Base-by-base conservation (phyloP, 1,140 invertebrate genomes). In the Neotoxoptera formosana region DNA sequence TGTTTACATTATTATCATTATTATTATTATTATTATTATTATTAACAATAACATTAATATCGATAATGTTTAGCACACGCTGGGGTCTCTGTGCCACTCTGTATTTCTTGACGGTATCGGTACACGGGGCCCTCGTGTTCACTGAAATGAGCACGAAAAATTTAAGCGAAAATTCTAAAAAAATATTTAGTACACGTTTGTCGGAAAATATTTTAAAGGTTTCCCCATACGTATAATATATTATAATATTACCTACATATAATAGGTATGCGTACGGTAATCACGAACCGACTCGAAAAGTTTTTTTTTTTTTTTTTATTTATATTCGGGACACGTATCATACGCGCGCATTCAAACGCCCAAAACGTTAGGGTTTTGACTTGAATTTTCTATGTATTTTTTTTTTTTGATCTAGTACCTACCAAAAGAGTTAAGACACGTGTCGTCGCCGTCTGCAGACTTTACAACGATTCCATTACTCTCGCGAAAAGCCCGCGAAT, bases 91-190 rank as follows among this genome's bases (percentile, higher is more conserved):
- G 41, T 89, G 53, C 9, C 48, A n/a, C n/a, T 89, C 9, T 25
- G 88, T 56, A 36, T 17, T 53, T 36, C 20, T 11, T 25, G 45
- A 51, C 34, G 51, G 88, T n/a, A n/a, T 36, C 48, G 23, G 47
- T 89, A 89, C n/a, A 21, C 34, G 21, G 21, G 48, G 7, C 51
- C 88, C 51, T 14, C 51, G 88, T 89, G 88, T 89, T 89, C 88
- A 89, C 48, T 56, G n/a, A 84, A 41, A 89, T 34, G 88, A 89
- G 34, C 87, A 53, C 48, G 48, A 89, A 89, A 48, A 56, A 89
- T 89, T 53, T 89, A 89, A 89, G 88, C 88, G 88, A 89, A 89
- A 89, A 89, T 89, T 89, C 88, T 89, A 89, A 89, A 51, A 89
- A 89, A 89, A 56, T 89, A 89, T 56, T 89, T 89, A 89, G 88